Percentiles rank a stretch among this genome's conserved stretches.
These are phyloP conservation scores for Tachina lurida DNA, from an alignment of 2,888 invertebrate genomes.

Conservation along the genomic window DNA sequence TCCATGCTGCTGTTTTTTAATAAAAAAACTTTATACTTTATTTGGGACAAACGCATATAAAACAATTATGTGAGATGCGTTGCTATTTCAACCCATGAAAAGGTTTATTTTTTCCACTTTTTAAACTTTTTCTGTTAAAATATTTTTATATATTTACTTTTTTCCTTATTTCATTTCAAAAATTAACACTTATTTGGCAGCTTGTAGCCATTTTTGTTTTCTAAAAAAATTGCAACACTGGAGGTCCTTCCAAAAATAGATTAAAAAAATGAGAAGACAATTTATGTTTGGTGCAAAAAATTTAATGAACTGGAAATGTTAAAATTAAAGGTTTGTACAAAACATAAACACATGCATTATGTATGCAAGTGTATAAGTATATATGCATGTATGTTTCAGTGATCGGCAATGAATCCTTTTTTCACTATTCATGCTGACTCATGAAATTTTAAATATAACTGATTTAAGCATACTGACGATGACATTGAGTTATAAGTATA, in stretches of 20 bases:
- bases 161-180: background rate
- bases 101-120: background rate
- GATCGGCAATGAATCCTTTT: too few relatives aligned
- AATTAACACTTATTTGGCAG: conserved; percentile 11
- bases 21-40: too few relatives aligned
- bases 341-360: background rate
- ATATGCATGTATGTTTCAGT: too few relatives aligned
- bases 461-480: too few relatives aligned
- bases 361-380: too few relatives aligned
- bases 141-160: background rate
- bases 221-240: background rate
- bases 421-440: too few relatives aligned
- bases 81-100: background rate
- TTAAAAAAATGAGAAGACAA: background rate
- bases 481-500: too few relatives aligned
- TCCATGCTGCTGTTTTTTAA: background rate
- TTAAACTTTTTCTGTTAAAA: background rate
- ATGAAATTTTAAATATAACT: too few relatives aligned
- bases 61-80: conserved; percentile 24
- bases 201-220: background rate
- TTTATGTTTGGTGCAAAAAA: background rate
- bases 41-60: background rate
- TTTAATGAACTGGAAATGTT: background rate
- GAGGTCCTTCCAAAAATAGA: background rate
- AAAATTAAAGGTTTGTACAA: background rate